phyloP scores from a whole-genome alignment of 64 coral and sea anemone species.

The Montipora foliosa region DNA sequence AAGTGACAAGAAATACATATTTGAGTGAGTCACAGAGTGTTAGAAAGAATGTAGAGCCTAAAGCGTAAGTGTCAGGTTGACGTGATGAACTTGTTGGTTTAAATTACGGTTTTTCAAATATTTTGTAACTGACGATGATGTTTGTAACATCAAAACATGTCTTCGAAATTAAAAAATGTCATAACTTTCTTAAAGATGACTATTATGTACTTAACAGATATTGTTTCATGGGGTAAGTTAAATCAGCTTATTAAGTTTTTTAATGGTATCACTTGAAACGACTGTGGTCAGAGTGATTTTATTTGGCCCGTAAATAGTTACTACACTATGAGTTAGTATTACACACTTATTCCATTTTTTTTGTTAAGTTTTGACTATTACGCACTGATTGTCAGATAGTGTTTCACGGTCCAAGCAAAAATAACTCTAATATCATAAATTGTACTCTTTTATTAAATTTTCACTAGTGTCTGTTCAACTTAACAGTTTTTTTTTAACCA shows the following conservation, averaged over 20 bases:
- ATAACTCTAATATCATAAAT: constrained; percentile 45
- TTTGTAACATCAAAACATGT: too few species aligned
- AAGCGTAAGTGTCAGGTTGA: too few species aligned
- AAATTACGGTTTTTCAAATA: too few species aligned
- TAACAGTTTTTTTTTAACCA: constrained; percentile 37
- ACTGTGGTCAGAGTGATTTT: constrained; percentile 11
- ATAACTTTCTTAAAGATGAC: too few species aligned
- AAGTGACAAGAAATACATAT: too few species aligned
- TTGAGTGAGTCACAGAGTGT: too few species aligned
- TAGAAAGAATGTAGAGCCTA: too few species aligned
- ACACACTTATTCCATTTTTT: constrained; percentile 12
- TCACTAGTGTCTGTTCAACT: constrained; percentile 42
- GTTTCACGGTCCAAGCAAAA: constrained; percentile 33
- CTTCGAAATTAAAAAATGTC: too few species aligned
- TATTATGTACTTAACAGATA: constrained; percentile 18
- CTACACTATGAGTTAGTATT: constrained; percentile 30
- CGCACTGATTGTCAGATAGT: constrained; percentile 26
- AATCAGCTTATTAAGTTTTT: constrained; percentile 49
- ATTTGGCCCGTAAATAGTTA: constrained; percentile 8
- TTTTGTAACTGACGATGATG: too few species aligned
- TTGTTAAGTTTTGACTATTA: constrained; percentile 47
- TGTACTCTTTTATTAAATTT: constrained; percentile 48
- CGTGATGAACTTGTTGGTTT: too few species aligned
- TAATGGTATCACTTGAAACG: neutral
- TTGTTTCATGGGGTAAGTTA: constrained; percentile 51